Percentiles rank a stretch among this genome's conserved stretches.
phyloP scores from a whole-genome alignment of 2,113 vertebrate species.

The Xiphias gladius region DNA sequence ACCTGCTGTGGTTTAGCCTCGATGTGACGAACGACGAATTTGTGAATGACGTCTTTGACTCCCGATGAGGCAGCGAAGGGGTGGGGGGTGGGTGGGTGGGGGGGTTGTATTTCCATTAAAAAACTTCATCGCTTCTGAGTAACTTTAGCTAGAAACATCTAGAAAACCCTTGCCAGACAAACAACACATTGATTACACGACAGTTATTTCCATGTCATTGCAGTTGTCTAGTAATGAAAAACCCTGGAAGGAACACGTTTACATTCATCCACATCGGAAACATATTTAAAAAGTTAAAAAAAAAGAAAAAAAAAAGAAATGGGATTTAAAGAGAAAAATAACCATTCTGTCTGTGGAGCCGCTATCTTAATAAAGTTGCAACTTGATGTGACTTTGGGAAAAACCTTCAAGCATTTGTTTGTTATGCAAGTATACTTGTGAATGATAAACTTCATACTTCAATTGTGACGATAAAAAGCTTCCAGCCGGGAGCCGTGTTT shows the following conservation, averaged over 20 bases:
- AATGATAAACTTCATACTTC: conserved; percentile 88
- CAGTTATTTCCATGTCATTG: conserved; percentile 81
- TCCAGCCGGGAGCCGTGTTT: conserved; percentile 91
- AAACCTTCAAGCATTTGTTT: conserved; percentile 85
- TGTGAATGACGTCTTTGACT: conserved; percentile 47
- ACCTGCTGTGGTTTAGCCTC: conserved; percentile 80
- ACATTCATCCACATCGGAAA: conserved; percentile 82
- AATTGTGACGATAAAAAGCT: conserved; percentile 88
- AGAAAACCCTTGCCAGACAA: conserved; percentile 80
- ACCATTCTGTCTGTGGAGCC: conserved; percentile 87
- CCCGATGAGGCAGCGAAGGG: conserved; percentile 40
- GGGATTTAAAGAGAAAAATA: conserved; percentile 66
- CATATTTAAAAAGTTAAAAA: conserved; percentile 44
- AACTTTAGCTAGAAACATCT: conserved; percentile 89
- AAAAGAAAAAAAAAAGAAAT: conserved; percentile 39
- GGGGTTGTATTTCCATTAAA: conserved; percentile 81
- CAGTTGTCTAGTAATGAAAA: conserved; percentile 83
- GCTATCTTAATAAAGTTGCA: conserved; percentile 88
- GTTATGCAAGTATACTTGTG: conserved; percentile 90
- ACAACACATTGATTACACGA: conserved; percentile 68
- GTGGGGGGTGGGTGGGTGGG: conserved; percentile 59
- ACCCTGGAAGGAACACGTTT: conserved; percentile 84
- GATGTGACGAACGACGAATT: conserved; percentile 35
- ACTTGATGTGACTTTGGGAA: conserved; percentile 87
- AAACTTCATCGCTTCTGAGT: conserved; percentile 87